Evolutionary conservation across 2,113 vertebrate genomes (phyloP).

Genomic region (Nesogale talazaci): DNA sequence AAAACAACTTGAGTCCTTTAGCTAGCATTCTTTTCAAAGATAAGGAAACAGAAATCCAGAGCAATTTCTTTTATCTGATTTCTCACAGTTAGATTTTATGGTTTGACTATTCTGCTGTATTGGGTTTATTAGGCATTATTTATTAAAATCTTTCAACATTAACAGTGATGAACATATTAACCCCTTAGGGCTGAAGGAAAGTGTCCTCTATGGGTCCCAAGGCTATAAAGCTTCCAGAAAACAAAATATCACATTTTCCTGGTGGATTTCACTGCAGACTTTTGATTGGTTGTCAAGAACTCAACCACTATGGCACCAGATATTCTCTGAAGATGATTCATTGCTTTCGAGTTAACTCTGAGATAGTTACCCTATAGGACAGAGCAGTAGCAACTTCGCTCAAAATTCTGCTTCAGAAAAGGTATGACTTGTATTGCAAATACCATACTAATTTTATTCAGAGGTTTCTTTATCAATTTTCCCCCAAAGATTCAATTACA

Average conservation of each 20-base stretch:
- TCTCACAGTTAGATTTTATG: not conserved
- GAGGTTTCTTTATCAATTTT: not conserved
- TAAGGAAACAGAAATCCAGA: not conserved
- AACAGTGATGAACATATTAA: not conserved
- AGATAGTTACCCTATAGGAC: not conserved
- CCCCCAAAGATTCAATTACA: not conserved
- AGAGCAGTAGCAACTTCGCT: not conserved
- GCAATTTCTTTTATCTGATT: not conserved
- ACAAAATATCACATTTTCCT: too few species aligned
- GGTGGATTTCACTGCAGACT: not conserved
- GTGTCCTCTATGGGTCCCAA: not conserved
- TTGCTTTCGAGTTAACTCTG: not conserved
- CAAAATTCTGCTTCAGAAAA: not conserved
- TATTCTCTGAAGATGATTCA: not conserved
- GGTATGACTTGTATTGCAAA: not conserved
- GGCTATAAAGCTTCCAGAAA: not conserved
- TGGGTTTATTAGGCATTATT: not conserved
- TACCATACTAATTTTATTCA: not conserved
- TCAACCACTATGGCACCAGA: not conserved
- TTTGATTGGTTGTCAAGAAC: not conserved
- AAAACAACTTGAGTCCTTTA: not conserved
- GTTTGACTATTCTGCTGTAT: not conserved
- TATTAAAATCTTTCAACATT: not conserved
- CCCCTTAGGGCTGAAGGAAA: not conserved
- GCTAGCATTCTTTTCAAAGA: not conserved